A percentile compares a stretch with the other conserved stretches of the same genome.
Evolutionary conservation across 2,888 invertebrate species (phyloP).

Genomic region (Lasioglossum zephyrum): DNA sequence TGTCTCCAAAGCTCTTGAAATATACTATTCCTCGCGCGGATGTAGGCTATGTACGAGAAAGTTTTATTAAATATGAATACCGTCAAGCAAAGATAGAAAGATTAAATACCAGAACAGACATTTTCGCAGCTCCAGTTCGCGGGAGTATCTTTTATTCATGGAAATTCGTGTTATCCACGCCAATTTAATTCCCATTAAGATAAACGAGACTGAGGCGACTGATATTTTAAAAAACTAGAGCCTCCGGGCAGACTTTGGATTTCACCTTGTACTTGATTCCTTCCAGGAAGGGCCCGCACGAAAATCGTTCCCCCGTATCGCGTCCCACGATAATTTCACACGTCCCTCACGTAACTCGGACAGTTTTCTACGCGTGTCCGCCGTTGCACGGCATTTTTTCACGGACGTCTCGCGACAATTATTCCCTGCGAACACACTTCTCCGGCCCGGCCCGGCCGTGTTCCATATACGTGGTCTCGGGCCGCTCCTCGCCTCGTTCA

Average conservation of each 20-base stretch:
- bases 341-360: conserved; percentile 36
- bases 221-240: neutral
- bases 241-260: neutral
- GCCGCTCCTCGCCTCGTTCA: conserved; percentile 38
- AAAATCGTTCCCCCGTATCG: neutral
- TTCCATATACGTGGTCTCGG: conserved; percentile 23
- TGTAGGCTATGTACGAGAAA: neutral
- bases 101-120: neutral
- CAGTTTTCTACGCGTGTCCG: conserved; percentile 20
- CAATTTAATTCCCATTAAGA: conserved; percentile 2
- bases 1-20: neutral
- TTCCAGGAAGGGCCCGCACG: conserved; percentile 8
- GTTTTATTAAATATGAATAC: neutral
- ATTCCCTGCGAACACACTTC: conserved; percentile 24
- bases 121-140: neutral
- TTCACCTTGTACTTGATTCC: neutral
- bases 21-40: neutral
- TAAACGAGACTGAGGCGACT: neutral
- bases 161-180: neutral
- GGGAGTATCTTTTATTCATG: neutral
- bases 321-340: neutral
- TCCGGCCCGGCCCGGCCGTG: conserved; percentile 12
- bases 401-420: conserved; percentile 40
- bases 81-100: neutral
- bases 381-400: conserved; percentile 34